Conservation (phyloP, 2,888 invertebrate genomes). For the Stramonita haemastoma region DNA sequence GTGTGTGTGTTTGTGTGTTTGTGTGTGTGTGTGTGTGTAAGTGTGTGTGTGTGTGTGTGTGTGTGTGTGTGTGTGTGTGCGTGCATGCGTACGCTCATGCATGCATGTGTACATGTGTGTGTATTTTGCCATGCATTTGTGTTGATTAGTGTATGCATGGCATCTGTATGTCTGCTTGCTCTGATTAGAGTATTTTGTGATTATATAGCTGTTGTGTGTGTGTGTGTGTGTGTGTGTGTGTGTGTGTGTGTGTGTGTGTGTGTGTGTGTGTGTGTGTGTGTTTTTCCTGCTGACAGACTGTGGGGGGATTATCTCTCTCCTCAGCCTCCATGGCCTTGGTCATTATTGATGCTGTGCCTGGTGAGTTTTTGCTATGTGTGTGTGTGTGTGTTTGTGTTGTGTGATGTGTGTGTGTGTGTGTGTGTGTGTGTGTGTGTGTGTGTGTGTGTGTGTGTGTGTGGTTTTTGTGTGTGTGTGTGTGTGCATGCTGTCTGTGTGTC, state of each 20-base stretch:
- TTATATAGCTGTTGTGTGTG: neutral
- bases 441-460: neutral
- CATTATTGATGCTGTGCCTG: slow-evolving; percentile 73
- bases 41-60: neutral
- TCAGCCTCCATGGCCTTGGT: slow-evolving; percentile 73
- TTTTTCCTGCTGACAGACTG: slow-evolving; percentile 60
- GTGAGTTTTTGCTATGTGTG: slow-evolving; percentile 50
- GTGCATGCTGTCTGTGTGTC: neutral
- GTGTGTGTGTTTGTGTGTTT: neutral
- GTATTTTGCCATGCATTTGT: no score
- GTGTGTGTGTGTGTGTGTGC: neutral
- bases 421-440: slow-evolving; percentile 17
- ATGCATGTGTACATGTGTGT: no score
- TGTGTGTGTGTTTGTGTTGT: slow-evolving; percentile 20
- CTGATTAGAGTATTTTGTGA: neutral
- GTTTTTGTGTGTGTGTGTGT: neutral
- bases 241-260: slow-evolving; percentile 16
- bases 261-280: neutral
- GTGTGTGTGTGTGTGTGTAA: neutral
- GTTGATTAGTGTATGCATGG: no score
- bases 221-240: slow-evolving; percentile 6
- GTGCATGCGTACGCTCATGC: no score
- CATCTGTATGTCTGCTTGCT: neutral
- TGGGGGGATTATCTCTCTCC: slow-evolving; percentile 70
- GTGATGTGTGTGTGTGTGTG: slow-evolving; percentile 10